Percentiles rank a stretch among this genome's conserved stretches.
These are phyloP conservation scores for Dolichotis patagonum DNA, from an alignment of 2,113 vertebrate genomes.

Conservation along the genomic window DNA sequence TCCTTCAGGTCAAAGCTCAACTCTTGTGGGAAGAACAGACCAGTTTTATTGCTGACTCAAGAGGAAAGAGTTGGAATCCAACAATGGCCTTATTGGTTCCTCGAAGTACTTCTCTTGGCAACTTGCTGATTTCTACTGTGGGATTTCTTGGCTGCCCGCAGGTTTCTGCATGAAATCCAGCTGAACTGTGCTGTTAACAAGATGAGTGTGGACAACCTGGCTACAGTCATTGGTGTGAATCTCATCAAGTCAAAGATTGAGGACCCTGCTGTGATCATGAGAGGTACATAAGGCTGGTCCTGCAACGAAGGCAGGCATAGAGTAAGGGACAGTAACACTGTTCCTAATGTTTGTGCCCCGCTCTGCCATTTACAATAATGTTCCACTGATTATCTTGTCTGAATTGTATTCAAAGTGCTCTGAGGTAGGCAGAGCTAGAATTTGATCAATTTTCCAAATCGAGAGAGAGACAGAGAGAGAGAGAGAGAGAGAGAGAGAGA, in stretches of 20 bases:
- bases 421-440: neutral
- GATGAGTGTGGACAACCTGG: constrained; percentile 98
- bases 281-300: constrained; percentile 86
- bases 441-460: neutral
- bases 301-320: neutral
- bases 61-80: neutral
- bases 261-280: constrained; percentile 96
- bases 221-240: constrained; percentile 98
- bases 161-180: constrained; percentile 96
- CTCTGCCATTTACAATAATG: neutral
- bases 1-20: neutral
- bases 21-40: neutral
- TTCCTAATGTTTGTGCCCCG: neutral
- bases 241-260: constrained; percentile 95
- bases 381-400: neutral
- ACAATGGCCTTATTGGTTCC: neutral
- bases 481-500: neutral
- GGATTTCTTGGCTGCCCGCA: constrained; percentile 77
- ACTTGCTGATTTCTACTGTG: neutral
- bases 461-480: neutral
- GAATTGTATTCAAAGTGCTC: neutral
- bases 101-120: neutral
- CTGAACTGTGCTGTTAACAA: constrained; percentile 93
- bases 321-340: neutral
- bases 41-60: neutral